phyloP scores from a whole-genome alignment of 2,113 vertebrate species.

The Platysternon megacephalum region DNA sequence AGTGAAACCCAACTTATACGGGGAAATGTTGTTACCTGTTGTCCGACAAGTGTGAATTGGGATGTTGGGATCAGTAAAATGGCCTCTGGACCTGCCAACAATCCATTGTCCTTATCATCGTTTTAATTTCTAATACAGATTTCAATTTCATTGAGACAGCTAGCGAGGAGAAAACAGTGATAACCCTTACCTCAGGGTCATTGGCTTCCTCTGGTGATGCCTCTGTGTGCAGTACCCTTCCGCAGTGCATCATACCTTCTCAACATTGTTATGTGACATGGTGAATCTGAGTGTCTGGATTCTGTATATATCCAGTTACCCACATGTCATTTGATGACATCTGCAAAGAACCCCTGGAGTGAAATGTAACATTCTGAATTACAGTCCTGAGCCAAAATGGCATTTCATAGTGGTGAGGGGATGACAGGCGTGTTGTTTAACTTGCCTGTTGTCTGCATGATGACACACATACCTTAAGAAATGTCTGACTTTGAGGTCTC shows the following conservation, averaged over 20 bases:
- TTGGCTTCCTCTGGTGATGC: accelerated
- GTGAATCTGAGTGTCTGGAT: not conserved
- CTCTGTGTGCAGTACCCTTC: accelerated
- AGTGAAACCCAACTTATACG: not conserved
- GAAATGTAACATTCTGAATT: not conserved
- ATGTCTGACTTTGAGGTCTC: not conserved
- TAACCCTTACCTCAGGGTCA: accelerated
- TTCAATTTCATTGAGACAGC: accelerated
- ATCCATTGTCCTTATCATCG: accelerated
- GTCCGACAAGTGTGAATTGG: not conserved
- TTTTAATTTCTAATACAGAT: accelerated
- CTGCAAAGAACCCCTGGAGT: not conserved
- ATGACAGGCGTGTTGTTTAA: not conserved
- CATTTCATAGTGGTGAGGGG: accelerated
- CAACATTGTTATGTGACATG: not conserved
- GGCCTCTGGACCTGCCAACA: not conserved
- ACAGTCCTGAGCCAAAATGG: accelerated
- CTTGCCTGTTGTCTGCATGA: accelerated
- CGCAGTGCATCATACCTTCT: not conserved
- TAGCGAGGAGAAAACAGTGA: accelerated
- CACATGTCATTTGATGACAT: accelerated
- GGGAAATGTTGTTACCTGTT: not conserved
- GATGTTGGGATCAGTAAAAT: accelerated
- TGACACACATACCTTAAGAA: not conserved
- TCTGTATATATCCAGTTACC: not conserved